phyloP scores from a whole-genome alignment of 2,113 vertebrate genomes.

The Embiotoca jacksoni region DNA sequence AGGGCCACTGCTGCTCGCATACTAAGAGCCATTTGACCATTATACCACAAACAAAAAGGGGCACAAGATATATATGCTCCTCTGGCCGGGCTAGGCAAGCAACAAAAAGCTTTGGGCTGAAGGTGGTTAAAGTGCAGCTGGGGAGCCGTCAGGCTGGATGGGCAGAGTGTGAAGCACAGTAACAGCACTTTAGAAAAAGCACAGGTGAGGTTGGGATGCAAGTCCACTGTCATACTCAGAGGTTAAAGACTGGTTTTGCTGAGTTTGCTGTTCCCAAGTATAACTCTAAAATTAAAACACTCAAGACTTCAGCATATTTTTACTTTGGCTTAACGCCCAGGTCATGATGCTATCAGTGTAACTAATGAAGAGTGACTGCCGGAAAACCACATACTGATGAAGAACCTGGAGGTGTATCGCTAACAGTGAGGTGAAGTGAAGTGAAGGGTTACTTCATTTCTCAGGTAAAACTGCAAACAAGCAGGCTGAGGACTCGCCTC shows the following conservation, averaged over 20 bases:
- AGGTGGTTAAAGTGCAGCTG: conserved; percentile 23
- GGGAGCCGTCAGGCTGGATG: conserved; percentile 29
- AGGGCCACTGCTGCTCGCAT: conserved; percentile 33
- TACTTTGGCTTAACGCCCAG: not conserved
- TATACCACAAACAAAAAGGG: conserved; percentile 36
- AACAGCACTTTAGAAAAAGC: conserved; percentile 10
- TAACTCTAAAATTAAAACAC: not conserved
- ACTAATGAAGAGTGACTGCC: not conserved
- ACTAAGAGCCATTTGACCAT: conserved; percentile 53
- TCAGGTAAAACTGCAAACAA: conserved; percentile 39
- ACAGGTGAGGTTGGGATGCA: not conserved
- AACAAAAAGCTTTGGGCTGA: conserved; percentile 25
- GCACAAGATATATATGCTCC: conserved; percentile 27
- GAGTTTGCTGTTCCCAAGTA: not conserved
- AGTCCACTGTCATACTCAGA: not conserved
- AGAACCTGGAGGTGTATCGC: conserved; percentile 10
- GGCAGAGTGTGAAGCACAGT: not conserved
- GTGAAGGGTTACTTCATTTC: conserved; percentile 22
- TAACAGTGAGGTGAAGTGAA: conserved; percentile 12
- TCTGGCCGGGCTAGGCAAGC: not conserved
- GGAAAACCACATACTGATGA: conserved; percentile 24
- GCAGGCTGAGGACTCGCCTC: conserved; percentile 2
- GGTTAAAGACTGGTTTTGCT: not conserved
- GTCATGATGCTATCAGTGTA: not conserved
- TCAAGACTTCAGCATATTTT: not conserved